A percentile compares a stretch with the other conserved stretches of the same genome.
Conservation (phyloP, 2,888 invertebrate species). For the Celastrina argiolus region DNA sequence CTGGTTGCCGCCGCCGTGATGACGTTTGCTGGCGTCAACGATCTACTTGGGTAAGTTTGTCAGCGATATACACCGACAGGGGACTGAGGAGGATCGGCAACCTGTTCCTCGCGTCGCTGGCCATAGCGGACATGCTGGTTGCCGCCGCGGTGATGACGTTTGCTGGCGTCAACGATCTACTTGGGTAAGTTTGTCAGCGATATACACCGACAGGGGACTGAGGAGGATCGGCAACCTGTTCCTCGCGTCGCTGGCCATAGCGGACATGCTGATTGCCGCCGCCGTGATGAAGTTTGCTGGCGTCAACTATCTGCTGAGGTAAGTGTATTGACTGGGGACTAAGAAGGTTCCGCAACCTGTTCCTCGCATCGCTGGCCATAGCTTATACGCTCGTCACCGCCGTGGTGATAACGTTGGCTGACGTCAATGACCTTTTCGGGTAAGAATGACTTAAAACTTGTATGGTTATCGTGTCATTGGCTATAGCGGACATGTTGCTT, state of each 20-base stretch:
- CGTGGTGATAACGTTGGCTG: slow-evolving; percentile 98
- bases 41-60: slow-evolving; percentile 84
- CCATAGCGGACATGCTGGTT: slow-evolving; percentile 98
- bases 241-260: slow-evolving; percentile 96
- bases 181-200: slow-evolving; percentile 81
- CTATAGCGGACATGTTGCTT: too few relatives aligned
- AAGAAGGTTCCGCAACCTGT: slow-evolving; percentile 85
- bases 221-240: slow-evolving; percentile 87
- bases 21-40: slow-evolving; percentile 99
- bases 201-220: neutral
- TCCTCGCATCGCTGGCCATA: slow-evolving; percentile 96
- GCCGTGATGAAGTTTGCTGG: slow-evolving; percentile 99
- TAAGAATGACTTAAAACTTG: neutral
- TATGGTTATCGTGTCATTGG: too few relatives aligned
- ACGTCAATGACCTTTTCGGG: slow-evolving; percentile 71
- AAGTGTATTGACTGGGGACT: neutral
- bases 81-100: slow-evolving; percentile 80
- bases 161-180: slow-evolving; percentile 96
- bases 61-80: too few relatives aligned
- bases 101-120: slow-evolving; percentile 95
- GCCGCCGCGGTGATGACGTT: slow-evolving; percentile 99
- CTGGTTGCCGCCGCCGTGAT: slow-evolving; percentile 98
- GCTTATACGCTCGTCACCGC: slow-evolving; percentile 98
- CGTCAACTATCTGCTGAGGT: slow-evolving; percentile 95
- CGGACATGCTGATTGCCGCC: slow-evolving; percentile 97